Conservation (phyloP, 2,888 invertebrate species). For the Sericinus montela region DNA sequence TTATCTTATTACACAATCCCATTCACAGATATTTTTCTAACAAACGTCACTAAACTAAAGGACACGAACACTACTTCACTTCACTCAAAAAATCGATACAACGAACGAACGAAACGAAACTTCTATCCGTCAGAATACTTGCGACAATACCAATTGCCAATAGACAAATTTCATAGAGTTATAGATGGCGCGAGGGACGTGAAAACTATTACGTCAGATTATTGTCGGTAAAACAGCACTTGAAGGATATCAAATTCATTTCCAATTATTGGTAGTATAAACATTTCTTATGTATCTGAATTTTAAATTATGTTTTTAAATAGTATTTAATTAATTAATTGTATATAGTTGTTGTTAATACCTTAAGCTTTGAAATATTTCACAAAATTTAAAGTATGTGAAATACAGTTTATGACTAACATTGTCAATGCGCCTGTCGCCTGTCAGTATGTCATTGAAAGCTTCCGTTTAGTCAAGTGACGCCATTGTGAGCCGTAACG, state of each 20-base stretch:
- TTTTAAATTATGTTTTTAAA: neutral
- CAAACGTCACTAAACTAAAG: slow-evolving; percentile 85
- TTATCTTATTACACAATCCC: slow-evolving; percentile 86
- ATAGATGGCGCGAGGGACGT: slow-evolving; percentile 52
- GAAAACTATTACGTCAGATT: slow-evolving; percentile 52
- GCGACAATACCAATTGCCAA: too few relatives aligned
- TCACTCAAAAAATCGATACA: slow-evolving; percentile 91
- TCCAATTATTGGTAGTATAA: neutral
- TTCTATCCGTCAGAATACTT: slow-evolving; percentile 76
- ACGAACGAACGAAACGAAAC: slow-evolving; percentile 81
- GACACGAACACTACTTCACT: slow-evolving; percentile 84
- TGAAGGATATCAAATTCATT: slow-evolving; percentile 15
- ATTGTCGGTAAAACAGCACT: slow-evolving; percentile 49
- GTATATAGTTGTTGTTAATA: neutral
- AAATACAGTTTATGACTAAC: slow-evolving; percentile 29
- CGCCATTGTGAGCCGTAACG: slow-evolving; percentile 93
- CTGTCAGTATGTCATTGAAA: slow-evolving; percentile 37
- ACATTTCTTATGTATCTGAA: neutral
- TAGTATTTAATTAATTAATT: neutral
- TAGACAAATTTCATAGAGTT: slow-evolving; percentile 43
- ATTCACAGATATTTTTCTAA: slow-evolving; percentile 87
- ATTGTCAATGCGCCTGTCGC: slow-evolving; percentile 45
- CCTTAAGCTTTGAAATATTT: neutral
- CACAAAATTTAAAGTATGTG: neutral
- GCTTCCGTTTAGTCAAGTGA: slow-evolving; percentile 81